Percentiles rank a stretch among this genome's conserved stretches.
Evolutionary conservation across 2,888 invertebrate species (phyloP).

Genomic region (Drosophila diplacantha): DNA sequence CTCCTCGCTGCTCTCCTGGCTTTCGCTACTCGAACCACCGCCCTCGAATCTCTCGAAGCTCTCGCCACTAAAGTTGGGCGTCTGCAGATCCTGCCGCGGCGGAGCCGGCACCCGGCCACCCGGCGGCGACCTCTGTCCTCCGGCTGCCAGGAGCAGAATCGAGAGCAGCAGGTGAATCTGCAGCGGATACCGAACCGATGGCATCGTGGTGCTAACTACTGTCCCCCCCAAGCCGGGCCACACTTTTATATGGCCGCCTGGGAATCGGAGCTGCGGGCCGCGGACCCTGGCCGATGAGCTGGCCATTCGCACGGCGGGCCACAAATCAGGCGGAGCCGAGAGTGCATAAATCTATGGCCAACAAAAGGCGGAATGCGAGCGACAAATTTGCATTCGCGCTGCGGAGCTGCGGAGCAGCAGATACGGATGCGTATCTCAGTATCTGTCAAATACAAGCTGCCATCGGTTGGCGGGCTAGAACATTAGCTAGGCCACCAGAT

Average conservation of each 20-base stretch:
- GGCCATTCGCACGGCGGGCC: constrained; percentile 25
- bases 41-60: constrained; percentile 52
- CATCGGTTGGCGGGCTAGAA: constrained; percentile 4
- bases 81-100: constrained; percentile 38
- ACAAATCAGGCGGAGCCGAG: constrained; percentile 55
- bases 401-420: too few relatives aligned
- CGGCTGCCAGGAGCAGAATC: constrained; percentile 15
- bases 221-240: not conserved
- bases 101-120: constrained; percentile 19
- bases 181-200: constrained; percentile 29
- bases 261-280: not conserved
- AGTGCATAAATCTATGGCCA: constrained; percentile 50
- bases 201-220: constrained; percentile 6
- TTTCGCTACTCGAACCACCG: not conserved
- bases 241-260: constrained; percentile 32
- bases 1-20: constrained; percentile 12
- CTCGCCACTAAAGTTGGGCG: constrained; percentile 48
- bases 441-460: constrained; percentile 9
- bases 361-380: constrained; percentile 17
- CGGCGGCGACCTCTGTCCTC: constrained; percentile 16
- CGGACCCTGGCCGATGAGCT: constrained; percentile 1
- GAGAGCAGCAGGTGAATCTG: constrained; percentile 21
- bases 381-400: constrained; percentile 35
- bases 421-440: constrained; percentile 1
- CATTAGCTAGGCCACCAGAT: not conserved